Conservation (phyloP, 2,113 vertebrate genomes). For the Cairina moschata region DNA sequence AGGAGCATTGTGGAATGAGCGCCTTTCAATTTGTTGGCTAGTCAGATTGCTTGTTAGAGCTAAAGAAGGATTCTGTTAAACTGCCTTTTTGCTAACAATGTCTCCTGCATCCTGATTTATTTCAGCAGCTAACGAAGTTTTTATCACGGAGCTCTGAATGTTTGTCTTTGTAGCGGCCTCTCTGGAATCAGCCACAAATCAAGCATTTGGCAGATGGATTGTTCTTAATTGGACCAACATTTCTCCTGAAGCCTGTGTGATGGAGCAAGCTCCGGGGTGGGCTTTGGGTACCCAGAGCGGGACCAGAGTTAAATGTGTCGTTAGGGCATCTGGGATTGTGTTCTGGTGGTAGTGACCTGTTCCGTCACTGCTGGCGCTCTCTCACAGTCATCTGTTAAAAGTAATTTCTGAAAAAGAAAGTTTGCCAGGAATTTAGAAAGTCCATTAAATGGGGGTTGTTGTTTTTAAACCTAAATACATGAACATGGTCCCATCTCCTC, state of each 20-base stretch:
- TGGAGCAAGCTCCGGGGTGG: background rate
- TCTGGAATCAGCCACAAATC: conserved; percentile 14
- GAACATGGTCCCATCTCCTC: background rate
- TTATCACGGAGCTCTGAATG: background rate
- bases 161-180: conserved; percentile 29
- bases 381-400: background rate
- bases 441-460: fast-evolving
- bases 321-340: background rate
- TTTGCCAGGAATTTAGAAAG: background rate
- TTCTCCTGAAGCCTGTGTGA: background rate
- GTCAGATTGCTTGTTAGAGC: conserved; percentile 15
- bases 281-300: background rate
- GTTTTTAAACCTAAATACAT: background rate
- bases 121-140: conserved; percentile 2
- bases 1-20: background rate
- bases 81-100: conserved; percentile 16
- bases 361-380: background rate
- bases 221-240: conserved; percentile 44
- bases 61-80: background rate
- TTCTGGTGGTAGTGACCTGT: background rate
- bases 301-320: background rate
- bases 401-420: background rate
- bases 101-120: conserved; percentile 6
- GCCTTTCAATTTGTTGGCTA: background rate
- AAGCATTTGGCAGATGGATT: conserved; percentile 18